Evolutionary conservation across 1,140 invertebrate species (phyloP), one percentile per base, ranked within the genome.

Genomic region (Adelges cooleyi): DNA sequence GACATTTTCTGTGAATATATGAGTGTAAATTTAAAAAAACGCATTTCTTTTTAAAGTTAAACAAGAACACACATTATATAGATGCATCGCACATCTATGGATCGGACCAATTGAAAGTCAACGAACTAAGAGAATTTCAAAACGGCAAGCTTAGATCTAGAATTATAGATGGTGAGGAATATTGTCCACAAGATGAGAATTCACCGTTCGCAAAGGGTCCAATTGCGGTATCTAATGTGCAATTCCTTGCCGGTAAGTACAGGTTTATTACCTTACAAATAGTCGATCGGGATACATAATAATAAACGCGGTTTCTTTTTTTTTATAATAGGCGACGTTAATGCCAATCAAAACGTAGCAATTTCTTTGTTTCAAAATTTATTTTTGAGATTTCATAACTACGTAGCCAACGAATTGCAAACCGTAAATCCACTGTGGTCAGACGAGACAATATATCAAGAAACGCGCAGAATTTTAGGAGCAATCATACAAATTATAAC

Each of bases 401-500:
- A 79, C 2, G 69, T 96, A 6, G 89, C 88, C 0, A 70, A 73
- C 0, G 71, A 77, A 11, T 74, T 96, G 6, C 71, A 75, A 0
- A 65, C 72, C 6, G 56, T 87, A 0, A 95, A 96, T 79, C 85
- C 87, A 0, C 72, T 79, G 33, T 96, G 93, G 94, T 76, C 83
- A 53, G 92, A 95, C 69, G 86, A 92, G 71, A 77, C 70, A 1
- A 59, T 92, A 0, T 95, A 82, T 73, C 85, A 91, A 72, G 93
- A 96, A 76, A 72, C 86, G 0, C 74, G 86, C 72, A 79, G 83
- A 71, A 89, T 97, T 15, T 71, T 95, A 0, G 80, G 75, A 0
- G 91, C 90, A 0, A 82, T 91, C 72, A 76, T 92, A 70, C 90
- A 93, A 70, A 88, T 95, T 69, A 86, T 95, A 36, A 85, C 87